Base-by-base conservation (phyloP, 2,888 invertebrate genomes). In the Frankliniella fusca region DNA sequence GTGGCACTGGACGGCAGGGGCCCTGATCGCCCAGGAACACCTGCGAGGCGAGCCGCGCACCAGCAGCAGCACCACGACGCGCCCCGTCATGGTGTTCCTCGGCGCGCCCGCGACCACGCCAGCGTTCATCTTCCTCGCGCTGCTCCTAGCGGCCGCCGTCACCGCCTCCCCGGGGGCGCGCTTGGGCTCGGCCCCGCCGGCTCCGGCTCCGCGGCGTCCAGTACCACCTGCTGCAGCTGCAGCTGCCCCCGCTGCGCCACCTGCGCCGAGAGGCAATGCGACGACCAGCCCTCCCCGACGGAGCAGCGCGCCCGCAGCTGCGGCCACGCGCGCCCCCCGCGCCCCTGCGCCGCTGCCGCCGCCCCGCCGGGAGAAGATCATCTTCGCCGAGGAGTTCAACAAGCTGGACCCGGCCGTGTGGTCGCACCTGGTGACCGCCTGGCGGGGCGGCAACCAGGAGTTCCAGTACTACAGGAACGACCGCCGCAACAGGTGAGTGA, bases 401-500 rank as follows among this genome's bases (percentile, higher is more conserved):
- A 20, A 48, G 10, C 83, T 85, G 65, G 84, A 85, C 83, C 80
- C 81, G n/a, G n/a, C 76, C 50, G 81, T 82, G 20, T 85, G 85
- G 85, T 81, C 84, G 54, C 85, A 85, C 82, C 82, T 85, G 80
- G 85, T 85, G 70, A 85, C 85, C 12, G 84, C 83, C 50, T 84
- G 83, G 83, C 81, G 85, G 61, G 85, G 85, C n/a, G 83, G 83
- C 82, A 85, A 85, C 84, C 82, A 84, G 50, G 85, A 85, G 84
- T 85, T 85, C 83, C 83, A 85, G 82, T 85, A 85, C 81, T 85
- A 85, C 82, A 80, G 84, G 28, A 84, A 85, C 83, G 83, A 81
- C 81, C 82, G 84, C 18, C 82, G 83, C 79, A 85, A 85, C 84
- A 85, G 85, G 85, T 85, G 38, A 50, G 82, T 76, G 61, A 15